Percentiles rank a stretch among this genome's conserved stretches.
Conservation (phyloP, 2,797 vertebrate species). For the Aratinga solstitialis region DNA sequence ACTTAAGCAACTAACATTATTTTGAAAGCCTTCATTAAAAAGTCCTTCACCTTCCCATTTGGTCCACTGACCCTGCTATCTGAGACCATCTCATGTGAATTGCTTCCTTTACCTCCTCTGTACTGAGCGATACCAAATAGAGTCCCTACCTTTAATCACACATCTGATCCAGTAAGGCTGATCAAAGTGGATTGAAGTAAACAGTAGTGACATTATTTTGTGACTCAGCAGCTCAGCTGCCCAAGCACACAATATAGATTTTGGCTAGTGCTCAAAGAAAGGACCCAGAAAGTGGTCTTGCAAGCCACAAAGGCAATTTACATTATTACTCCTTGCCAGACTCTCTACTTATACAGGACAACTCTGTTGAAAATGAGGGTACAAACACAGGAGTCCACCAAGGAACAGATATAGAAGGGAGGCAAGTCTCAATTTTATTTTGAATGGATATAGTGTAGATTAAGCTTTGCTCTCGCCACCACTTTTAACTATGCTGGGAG, state of each 20-base stretch:
- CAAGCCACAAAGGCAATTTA: neutral
- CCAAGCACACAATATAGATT: neutral
- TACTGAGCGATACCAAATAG: neutral
- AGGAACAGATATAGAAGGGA: neutral
- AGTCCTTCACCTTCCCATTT: conserved; percentile 31
- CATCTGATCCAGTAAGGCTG: neutral
- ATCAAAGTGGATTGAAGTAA: conserved; percentile 40
- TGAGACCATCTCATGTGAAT: conserved; percentile 10
- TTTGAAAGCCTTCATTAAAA: conserved; percentile 65
- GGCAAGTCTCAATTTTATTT: neutral
- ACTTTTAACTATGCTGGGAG: neutral
- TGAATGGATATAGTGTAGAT: neutral
- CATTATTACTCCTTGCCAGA: neutral
- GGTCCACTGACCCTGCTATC: conserved; percentile 14
- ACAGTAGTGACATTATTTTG: neutral
- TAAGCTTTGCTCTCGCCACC: neutral
- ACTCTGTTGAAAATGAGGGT: neutral
- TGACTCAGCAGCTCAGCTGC: conserved; percentile 13
- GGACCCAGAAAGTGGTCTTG: neutral
- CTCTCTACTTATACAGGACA: neutral
- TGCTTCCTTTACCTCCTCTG: conserved; percentile 1
- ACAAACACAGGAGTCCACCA: neutral
- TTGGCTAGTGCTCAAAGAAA: neutral
- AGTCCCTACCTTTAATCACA: neutral
- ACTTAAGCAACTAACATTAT: conserved; percentile 80